A percentile compares a stretch with the other conserved stretches of the same genome.
phyloP scores from a whole-genome alignment of 2,888 invertebrate genomes.

The Prosapia bicincta region DNA sequence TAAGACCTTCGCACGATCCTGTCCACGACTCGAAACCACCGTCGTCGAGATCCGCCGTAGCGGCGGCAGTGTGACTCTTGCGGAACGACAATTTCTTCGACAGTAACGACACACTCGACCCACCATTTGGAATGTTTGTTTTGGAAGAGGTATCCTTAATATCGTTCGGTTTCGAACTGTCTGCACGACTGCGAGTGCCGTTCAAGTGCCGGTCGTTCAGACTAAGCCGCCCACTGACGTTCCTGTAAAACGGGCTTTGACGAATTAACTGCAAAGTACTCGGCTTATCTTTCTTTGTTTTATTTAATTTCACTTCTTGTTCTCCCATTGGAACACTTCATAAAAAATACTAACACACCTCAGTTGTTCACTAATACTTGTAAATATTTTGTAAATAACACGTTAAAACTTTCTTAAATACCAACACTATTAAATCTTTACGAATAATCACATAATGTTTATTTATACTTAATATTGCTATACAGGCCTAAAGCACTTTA shows the following conservation, averaged over 20 bases:
- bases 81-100: slow-evolving; percentile 36
- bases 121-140: slow-evolving; percentile 24
- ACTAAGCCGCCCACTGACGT: slow-evolving; percentile 45
- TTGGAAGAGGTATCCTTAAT: slow-evolving; percentile 21
- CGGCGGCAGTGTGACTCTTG: slow-evolving; percentile 43
- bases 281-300: slow-evolving; percentile 28
- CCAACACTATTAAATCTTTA: background rate
- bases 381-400: background rate
- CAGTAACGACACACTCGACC: slow-evolving; percentile 23
- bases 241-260: slow-evolving; percentile 47
- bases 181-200: slow-evolving; percentile 6
- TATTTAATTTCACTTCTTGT: slow-evolving; percentile 21
- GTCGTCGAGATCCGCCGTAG: slow-evolving; percentile 44
- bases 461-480: background rate
- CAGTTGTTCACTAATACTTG: background rate
- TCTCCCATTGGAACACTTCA: slow-evolving; percentile 28
- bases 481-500: too few relatives aligned
- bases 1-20: slow-evolving; percentile 38
- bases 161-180: slow-evolving; percentile 18
- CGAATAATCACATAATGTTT: too few relatives aligned
- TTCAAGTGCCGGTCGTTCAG: slow-evolving; percentile 21
- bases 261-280: slow-evolving; percentile 40
- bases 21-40: slow-evolving; percentile 42
- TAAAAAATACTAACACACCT: background rate
- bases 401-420: background rate